phyloP scores from a whole-genome alignment of 1,140 invertebrate species.

The Neodiprion pinetum region DNA sequence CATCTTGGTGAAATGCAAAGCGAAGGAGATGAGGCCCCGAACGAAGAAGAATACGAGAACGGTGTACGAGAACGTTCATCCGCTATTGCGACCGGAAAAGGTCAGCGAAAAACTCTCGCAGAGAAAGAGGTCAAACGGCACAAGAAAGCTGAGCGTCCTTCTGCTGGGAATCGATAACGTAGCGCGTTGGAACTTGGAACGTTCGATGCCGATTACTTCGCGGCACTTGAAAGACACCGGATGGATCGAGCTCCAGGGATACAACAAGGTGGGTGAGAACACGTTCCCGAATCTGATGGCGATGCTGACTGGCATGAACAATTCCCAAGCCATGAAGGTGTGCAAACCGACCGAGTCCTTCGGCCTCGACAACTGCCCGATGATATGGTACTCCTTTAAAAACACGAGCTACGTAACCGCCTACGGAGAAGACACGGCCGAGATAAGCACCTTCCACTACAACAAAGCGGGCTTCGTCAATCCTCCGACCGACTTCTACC shows the following conservation, averaged over 20 bases:
- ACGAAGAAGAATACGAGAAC: constrained; percentile 35
- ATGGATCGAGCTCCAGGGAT: constrained; percentile 67
- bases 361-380: constrained; percentile 70
- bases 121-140: constrained; percentile 31
- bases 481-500: constrained; percentile 84
- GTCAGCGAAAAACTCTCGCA: constrained; percentile 45
- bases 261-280: constrained; percentile 78
- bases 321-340: constrained; percentile 53
- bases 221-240: constrained; percentile 68
- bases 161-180: constrained; percentile 84
- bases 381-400: constrained; percentile 81
- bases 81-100: constrained; percentile 48
- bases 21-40: constrained; percentile 30
- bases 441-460: constrained; percentile 84
- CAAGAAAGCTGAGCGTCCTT: constrained; percentile 68
- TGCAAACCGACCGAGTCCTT: constrained; percentile 61
- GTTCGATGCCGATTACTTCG: constrained; percentile 78
- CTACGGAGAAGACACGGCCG: constrained; percentile 79
- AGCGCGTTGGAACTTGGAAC: constrained; percentile 77
- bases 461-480: constrained; percentile 77
- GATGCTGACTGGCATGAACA: constrained; percentile 71
- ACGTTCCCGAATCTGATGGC: constrained; percentile 86
- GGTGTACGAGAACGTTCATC: constrained; percentile 65
- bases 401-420: constrained; percentile 78
- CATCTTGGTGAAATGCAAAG: constrained; percentile 57